A percentile compares a stretch with the other conserved stretches of the same genome.
Conservation (phyloP, 1,140 invertebrate species). For the Ridgeia piscesae region DNA sequence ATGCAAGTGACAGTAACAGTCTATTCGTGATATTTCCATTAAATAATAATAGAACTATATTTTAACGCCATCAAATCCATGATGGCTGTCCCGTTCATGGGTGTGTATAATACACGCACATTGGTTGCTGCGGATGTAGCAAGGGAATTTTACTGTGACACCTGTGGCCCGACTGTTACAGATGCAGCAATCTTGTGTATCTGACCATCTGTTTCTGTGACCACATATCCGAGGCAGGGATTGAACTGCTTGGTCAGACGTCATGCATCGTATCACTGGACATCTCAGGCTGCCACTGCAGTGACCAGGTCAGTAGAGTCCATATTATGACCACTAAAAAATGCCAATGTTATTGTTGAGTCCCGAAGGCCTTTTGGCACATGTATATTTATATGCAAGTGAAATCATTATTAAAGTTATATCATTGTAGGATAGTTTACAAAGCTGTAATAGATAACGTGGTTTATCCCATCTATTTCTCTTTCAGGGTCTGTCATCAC, state of each 20-base stretch:
- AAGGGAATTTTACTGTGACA: not conserved
- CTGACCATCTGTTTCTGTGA: constrained; percentile 57
- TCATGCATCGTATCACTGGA: constrained; percentile 54
- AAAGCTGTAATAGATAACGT: constrained; percentile 41
- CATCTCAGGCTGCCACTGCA: constrained; percentile 54
- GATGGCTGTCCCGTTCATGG: too few relatives aligned
- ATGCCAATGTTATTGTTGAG: too few relatives aligned
- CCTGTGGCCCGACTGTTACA: constrained; percentile 28
- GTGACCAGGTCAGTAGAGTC: constrained; percentile 44
- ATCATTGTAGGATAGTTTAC: not conserved
- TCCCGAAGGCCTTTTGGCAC: too few relatives aligned
- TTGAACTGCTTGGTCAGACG: constrained; percentile 56
- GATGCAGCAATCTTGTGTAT: constrained; percentile 52
- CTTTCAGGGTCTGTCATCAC: constrained; percentile 46
- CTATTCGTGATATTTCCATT: too few relatives aligned
- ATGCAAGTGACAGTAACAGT: too few relatives aligned
- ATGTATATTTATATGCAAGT: not conserved
- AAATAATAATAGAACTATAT: too few relatives aligned
- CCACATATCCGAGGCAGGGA: constrained; percentile 55
- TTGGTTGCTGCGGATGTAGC: not conserved
- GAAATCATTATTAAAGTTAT: not conserved
- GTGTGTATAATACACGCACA: too few relatives aligned
- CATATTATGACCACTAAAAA: not conserved
- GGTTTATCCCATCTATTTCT: constrained; percentile 7
- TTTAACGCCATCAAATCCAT: too few relatives aligned